A percentile compares a stretch with the other conserved stretches of the same genome.
These are phyloP conservation scores for Suillia variegata DNA, from an alignment of 2,888 invertebrate genomes.

Conservation along the genomic window DNA sequence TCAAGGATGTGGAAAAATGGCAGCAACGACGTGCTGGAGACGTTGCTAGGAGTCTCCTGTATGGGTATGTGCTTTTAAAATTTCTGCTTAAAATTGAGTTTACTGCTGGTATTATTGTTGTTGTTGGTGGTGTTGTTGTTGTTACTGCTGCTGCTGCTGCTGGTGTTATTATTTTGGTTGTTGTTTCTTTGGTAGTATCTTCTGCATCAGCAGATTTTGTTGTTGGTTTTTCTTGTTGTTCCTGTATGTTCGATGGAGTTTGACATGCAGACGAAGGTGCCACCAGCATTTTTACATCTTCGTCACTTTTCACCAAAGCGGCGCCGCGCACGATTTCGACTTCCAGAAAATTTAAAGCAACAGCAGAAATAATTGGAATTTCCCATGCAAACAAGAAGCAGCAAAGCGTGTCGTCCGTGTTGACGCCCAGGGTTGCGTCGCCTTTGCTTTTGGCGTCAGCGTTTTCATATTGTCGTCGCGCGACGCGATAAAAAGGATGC, in stretches of 20 bases:
- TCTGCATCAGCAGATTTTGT: slow-evolving; percentile 5
- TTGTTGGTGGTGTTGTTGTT: slow-evolving; percentile 5
- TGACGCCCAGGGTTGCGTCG: slow-evolving; percentile 10
- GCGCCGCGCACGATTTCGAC: neutral
- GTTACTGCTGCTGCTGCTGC: neutral
- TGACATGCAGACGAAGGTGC: neutral
- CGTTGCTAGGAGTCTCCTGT: slow-evolving; percentile 9
- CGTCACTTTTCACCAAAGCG: slow-evolving; percentile 4
- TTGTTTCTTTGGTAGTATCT: too few species aligned
- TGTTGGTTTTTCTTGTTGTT: neutral
- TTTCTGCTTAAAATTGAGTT: slow-evolving; percentile 7
- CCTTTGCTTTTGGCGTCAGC: slow-evolving; percentile 19
- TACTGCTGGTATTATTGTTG: slow-evolving; percentile 17
- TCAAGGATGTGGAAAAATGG: slow-evolving; percentile 1
- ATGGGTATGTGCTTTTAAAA: neutral
- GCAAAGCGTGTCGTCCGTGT: neutral
- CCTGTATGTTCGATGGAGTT: neutral
- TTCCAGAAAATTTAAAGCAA: slow-evolving; percentile 32
- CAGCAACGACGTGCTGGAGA: slow-evolving; percentile 7
- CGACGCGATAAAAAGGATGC: neutral
- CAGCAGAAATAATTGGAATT: slow-evolving; percentile 43
- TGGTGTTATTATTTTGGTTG: neutral
- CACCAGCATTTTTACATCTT: slow-evolving; percentile 15
- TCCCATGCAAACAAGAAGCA: slow-evolving; percentile 37
- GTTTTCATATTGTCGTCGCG: slow-evolving; percentile 14